Evolutionary conservation across 2,888 invertebrate species (phyloP).

Genomic region (Pseudococcus jackbeardsleyi): DNA sequence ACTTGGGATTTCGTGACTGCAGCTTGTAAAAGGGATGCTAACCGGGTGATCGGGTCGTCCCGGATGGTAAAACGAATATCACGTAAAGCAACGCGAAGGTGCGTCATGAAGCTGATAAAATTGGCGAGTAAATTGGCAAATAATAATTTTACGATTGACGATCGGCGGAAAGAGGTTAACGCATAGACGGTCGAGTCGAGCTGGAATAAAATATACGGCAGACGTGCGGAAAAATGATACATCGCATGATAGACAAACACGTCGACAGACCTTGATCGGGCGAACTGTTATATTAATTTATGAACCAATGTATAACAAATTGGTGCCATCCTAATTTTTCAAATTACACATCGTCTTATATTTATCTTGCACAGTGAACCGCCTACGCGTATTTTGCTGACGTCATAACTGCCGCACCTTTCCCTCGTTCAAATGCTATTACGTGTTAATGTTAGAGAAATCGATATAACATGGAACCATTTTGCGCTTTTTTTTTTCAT

Average conservation of each 20-base stretch:
- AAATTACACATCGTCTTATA: conserved; percentile 50
- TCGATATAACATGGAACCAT: conserved; percentile 50
- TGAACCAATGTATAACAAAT: conserved; percentile 47
- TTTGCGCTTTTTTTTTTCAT: conserved; percentile 42
- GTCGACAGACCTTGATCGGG: conserved; percentile 33
- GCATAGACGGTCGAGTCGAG: not conserved
- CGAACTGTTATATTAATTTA: conserved; percentile 43
- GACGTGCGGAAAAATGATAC: conserved; percentile 16
- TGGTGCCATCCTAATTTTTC: conserved; percentile 48
- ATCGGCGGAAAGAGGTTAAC: not conserved
- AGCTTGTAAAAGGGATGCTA: not conserved
- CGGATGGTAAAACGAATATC: not conserved
- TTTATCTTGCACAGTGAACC: conserved; percentile 31
- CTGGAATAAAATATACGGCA: not conserved
- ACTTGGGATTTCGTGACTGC: not conserved
- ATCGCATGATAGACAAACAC: conserved; percentile 23
- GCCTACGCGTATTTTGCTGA: conserved; percentile 53
- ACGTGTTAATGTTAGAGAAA: conserved; percentile 51
- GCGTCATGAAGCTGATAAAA: not conserved
- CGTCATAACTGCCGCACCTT: conserved; percentile 48
- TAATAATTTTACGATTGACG: not conserved
- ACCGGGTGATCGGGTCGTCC: too few relatives aligned
- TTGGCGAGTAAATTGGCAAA: not conserved
- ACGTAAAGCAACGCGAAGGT: not conserved
- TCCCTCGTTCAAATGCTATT: conserved; percentile 40